Conservation (phyloP, 2,113 vertebrate genomes). For the Solea solea region DNA sequence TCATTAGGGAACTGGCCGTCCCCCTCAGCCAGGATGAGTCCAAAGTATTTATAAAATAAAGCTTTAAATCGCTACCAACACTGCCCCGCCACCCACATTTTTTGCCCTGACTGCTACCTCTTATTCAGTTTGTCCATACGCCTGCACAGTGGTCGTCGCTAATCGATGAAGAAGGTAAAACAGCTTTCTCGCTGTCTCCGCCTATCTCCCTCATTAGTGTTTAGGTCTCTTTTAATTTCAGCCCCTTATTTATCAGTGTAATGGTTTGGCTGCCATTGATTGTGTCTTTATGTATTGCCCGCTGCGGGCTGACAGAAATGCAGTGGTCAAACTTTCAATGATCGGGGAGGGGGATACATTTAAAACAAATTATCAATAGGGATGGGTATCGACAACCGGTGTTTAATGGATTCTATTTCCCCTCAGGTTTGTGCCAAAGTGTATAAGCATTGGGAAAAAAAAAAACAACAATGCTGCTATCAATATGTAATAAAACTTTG, state of each 20-base stretch:
- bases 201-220: slow-evolving; percentile 64
- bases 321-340: slow-evolving; percentile 11
- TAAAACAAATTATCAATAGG: not conserved
- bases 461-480: no score
- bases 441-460: no score
- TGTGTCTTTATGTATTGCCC: slow-evolving; percentile 48
- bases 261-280: slow-evolving; percentile 64
- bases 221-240: slow-evolving; percentile 73
- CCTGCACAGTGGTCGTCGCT: slow-evolving; percentile 10
- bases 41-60: slow-evolving; percentile 76
- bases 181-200: slow-evolving; percentile 44
- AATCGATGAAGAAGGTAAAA: slow-evolving; percentile 65
- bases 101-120: slow-evolving; percentile 38
- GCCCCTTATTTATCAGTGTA: slow-evolving; percentile 74
- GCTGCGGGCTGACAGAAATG: slow-evolving; percentile 7
- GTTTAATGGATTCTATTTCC: no score
- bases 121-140: slow-evolving; percentile 38
- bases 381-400: no score
- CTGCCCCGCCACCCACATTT: not conserved
- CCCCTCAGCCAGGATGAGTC: slow-evolving; percentile 59
- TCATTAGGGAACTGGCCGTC: slow-evolving; percentile 72
- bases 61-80: slow-evolving; percentile 41
- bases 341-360: not conserved
- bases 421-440: no score
- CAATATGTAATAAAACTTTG: no score